Percentiles rank a stretch among this genome's conserved stretches.
These are phyloP conservation scores for Pelecanus crispus DNA, from an alignment of 2,113 vertebrate genomes.

Conservation along the genomic window DNA sequence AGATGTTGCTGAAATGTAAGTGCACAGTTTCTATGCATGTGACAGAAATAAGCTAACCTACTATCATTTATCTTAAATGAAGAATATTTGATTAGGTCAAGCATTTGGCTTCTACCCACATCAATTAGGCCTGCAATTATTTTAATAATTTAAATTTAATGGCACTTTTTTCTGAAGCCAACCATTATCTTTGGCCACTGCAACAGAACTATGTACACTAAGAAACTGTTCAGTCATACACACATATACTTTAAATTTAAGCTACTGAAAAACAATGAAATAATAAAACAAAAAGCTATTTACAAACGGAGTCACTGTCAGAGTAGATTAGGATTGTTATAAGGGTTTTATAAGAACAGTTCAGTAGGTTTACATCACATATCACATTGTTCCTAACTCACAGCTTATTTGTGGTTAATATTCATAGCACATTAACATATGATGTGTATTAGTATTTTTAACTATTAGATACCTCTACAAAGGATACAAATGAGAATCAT, in stretches of 20 bases:
- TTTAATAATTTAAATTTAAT: not conserved
- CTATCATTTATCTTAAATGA: not conserved
- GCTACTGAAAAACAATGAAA: not conserved
- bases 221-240: not conserved
- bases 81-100: not conserved
- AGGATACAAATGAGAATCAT: not conserved
- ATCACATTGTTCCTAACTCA: not conserved
- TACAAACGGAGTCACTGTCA: not conserved
- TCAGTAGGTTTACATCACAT: not conserved
- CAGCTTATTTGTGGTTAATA: not conserved
- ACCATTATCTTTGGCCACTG: not conserved
- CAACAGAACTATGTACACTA: not conserved
- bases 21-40: not conserved
- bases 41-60: not conserved
- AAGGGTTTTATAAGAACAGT: not conserved
- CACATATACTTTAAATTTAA: not conserved
- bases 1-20: not conserved
- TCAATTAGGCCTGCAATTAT: not conserved
- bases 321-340: not conserved
- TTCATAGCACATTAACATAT: not conserved
- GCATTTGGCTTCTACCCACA: not conserved
- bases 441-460: not conserved
- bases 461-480: not conserved
- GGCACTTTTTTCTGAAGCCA: not conserved
- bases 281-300: not conserved